Evolutionary conservation across 2,113 vertebrate genomes (phyloP), one percentile per base, ranked within the genome.

Genomic region (Zosterops pallidus): DNA sequence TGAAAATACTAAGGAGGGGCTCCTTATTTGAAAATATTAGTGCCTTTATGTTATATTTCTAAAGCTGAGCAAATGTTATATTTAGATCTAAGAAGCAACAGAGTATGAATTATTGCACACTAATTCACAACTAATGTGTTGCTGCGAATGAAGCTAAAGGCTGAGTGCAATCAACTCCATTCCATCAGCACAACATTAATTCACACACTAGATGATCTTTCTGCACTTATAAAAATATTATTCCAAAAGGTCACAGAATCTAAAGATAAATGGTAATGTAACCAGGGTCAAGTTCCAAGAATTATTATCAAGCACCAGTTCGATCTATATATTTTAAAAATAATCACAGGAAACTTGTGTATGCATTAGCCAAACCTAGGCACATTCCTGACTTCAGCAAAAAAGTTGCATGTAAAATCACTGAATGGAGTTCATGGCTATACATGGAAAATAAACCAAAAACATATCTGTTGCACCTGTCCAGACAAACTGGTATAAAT

Each of bases 61-160:
- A 96, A 98, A 97, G 92, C 92, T 94, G 95, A 98, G 96, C 96
- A 97, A 97, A 97, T 96, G 96, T 96, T 97, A 97, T 97, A 97
- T 98, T 98, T 97, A 98, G 96, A 92, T 68, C 53, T 97, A 96
- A 93, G 96, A 96, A 95, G 97, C 96, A 97, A 98, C 94, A 97
- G 97, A 86, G 92, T 92, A 96, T 95, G 94, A 98, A 97, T 98
- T 98, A 97, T 97, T 98, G 95, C 94, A 97, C 97, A 95, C 96
- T 98, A 97, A 97, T 98, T 98, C 97, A 95, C 97, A 90, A 96
- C 91, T 95, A 96, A 97, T 95, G 88, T 96, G 97, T 97, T 96
- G 95, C 97, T 97, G 95, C 16, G 81, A 97, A 97, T 91, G 94
- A 97, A 91, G 76, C 94, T 96, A 92, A 97, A 97, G 97, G 93